These are phyloP conservation scores for Cactoblastis cactorum DNA, from an alignment of 2,888 invertebrate genomes.

Conservation along the genomic window DNA sequence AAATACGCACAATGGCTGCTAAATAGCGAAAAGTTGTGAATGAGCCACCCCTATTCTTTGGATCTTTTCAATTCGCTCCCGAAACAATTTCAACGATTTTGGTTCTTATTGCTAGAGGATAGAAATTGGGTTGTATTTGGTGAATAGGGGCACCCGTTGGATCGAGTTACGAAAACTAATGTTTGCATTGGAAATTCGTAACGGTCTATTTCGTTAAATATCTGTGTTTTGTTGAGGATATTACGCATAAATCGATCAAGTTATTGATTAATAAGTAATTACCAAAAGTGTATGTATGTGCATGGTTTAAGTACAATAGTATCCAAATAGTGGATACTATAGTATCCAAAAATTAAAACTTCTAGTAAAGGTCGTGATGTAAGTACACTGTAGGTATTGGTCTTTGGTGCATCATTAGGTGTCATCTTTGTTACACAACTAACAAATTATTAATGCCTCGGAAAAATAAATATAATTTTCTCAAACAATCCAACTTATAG, in stretches of 20 bases:
- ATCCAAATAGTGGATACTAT: too few relatives aligned
- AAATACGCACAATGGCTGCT: conserved; percentile 72
- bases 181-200: conserved; percentile 78
- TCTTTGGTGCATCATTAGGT: too few relatives aligned
- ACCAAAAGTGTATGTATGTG: too few relatives aligned
- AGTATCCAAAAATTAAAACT: too few relatives aligned
- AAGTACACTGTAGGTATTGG: too few relatives aligned
- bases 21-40: conserved; percentile 78
- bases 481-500: too few relatives aligned
- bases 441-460: too few relatives aligned
- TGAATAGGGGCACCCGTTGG: conserved; percentile 64
- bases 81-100: conserved; percentile 19
- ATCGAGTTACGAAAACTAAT: conserved; percentile 68
- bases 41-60: conserved; percentile 70
- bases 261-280: not conserved
- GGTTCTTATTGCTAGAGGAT: conserved; percentile 22
- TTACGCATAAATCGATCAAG: not conserved
- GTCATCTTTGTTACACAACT: too few relatives aligned
- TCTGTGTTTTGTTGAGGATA: conserved; percentile 32
- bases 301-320: too few relatives aligned
- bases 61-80: conserved; percentile 27
- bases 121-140: conserved; percentile 22
- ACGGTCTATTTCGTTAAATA: conserved; percentile 60
- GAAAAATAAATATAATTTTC: too few relatives aligned
- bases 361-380: too few relatives aligned